phyloP scores from a whole-genome alignment of 2,888 invertebrate genomes.

The Eulithis testata region DNA sequence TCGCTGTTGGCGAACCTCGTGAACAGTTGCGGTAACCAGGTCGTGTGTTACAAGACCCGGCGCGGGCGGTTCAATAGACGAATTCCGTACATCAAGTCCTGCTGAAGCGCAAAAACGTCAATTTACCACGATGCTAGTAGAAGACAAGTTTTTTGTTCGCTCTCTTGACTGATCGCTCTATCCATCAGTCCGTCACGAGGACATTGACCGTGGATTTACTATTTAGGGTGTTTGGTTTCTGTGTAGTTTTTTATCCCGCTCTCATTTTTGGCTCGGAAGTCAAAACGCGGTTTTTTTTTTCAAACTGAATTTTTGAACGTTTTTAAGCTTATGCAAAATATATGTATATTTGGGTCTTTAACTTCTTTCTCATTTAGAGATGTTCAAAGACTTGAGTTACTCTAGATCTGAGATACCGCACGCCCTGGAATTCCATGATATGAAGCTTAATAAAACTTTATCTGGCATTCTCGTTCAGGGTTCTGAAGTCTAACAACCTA shows the following conservation, averaged over 20 bases:
- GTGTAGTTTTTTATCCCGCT: constrained; percentile 41
- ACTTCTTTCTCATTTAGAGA: too few species aligned
- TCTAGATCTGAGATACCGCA: too few species aligned
- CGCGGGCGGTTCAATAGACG: constrained; percentile 63
- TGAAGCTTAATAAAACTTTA: too few species aligned
- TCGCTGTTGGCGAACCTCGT: constrained; percentile 57
- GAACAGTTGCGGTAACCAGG: constrained; percentile 58
- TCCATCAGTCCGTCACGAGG: constrained; percentile 69
- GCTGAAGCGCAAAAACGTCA: constrained; percentile 70
- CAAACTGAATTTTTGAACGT: constrained; percentile 8
- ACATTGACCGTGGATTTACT: constrained; percentile 77
- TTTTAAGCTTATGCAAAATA: not conserved
- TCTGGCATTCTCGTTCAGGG: too few species aligned
- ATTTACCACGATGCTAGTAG: constrained; percentile 63
- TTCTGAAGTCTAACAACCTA: too few species aligned
- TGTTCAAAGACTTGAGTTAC: too few species aligned
- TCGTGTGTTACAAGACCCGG: constrained; percentile 54
- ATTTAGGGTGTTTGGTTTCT: constrained; percentile 69
- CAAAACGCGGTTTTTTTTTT: constrained; percentile 16
- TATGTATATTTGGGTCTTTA: too few species aligned
- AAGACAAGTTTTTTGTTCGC: constrained; percentile 71
- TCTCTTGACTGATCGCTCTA: constrained; percentile 73
- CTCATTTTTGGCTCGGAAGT: constrained; percentile 20
- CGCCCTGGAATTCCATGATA: too few species aligned
- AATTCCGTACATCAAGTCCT: constrained; percentile 58